Percentiles rank a stretch among this genome's conserved stretches.
Evolutionary conservation across 1,140 invertebrate species (phyloP).

Genomic region (Drosophila ohnishii): DNA sequence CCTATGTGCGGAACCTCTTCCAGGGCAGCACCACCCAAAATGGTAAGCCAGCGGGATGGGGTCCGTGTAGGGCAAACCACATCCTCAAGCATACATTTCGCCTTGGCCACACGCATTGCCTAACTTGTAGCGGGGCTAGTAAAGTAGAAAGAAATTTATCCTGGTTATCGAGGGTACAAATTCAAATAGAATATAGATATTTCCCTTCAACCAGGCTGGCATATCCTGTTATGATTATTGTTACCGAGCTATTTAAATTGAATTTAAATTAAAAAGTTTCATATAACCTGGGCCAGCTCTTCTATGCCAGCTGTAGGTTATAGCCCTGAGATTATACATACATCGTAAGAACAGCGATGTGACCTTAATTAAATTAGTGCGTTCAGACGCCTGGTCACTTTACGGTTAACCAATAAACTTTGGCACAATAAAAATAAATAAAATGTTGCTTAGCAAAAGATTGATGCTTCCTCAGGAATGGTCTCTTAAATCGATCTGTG

Average conservation of each 20-base stretch:
- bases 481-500: neutral
- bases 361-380: neutral
- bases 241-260: too few relatives aligned
- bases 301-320: neutral
- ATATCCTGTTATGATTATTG: too few relatives aligned
- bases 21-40: conserved; percentile 75
- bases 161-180: too few relatives aligned
- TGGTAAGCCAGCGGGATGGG: conserved; percentile 62
- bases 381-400: neutral
- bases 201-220: too few relatives aligned
- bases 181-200: too few relatives aligned
- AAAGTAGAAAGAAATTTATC: neutral
- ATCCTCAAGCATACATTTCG: neutral
- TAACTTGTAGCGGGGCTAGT: neutral
- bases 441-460: neutral
- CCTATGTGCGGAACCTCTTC: conserved; percentile 76
- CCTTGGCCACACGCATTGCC: neutral
- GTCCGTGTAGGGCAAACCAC: too few relatives aligned
- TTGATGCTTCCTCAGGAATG: too few relatives aligned
- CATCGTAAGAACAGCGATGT: too few relatives aligned
- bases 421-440: neutral
- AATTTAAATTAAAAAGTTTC: neutral
- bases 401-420: too few relatives aligned
- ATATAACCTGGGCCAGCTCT: neutral
- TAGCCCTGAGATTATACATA: neutral